Evolutionary conservation across 2,113 vertebrate species (phyloP).

Genomic region (Oncorhynchus keta): DNA sequence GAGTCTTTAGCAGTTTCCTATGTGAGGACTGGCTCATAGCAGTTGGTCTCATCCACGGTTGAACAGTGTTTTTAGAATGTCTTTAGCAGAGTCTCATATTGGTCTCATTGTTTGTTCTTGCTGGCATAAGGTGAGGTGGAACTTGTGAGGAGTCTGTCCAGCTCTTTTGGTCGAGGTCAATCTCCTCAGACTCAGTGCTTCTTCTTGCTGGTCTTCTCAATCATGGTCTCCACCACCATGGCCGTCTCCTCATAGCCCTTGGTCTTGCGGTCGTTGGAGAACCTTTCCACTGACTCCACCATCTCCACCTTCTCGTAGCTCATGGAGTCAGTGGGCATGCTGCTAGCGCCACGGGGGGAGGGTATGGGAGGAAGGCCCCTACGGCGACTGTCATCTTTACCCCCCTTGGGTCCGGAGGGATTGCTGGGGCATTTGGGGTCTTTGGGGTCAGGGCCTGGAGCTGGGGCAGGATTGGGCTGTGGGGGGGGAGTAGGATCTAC

Average conservation of each 20-base stretch:
- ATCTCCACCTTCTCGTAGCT: conserved; percentile 92
- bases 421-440: conserved; percentile 42
- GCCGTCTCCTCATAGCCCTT: conserved; percentile 89
- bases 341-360: conserved; percentile 48
- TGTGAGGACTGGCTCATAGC: conserved; percentile 18
- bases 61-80: conserved; percentile 4
- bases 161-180: conserved; percentile 19
- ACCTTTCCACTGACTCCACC: conserved; percentile 89
- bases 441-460: conserved; percentile 27
- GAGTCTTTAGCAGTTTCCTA: conserved; percentile 24
- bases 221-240: conserved; percentile 86
- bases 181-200: conserved; percentile 68
- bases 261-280: conserved; percentile 78
- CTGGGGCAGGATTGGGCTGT: conserved; percentile 23
- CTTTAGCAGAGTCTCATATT: conserved; percentile 36
- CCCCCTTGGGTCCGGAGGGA: conserved; percentile 42
- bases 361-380: conserved; percentile 50
- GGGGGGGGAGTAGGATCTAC: conserved; percentile 55
- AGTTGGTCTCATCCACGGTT: conserved; percentile 6
- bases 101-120: conserved; percentile 15
- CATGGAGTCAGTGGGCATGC: conserved; percentile 70
- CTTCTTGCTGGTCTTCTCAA: conserved; percentile 91
- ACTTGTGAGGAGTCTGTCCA: conserved; percentile 3
- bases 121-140: background rate
- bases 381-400: conserved; percentile 38